A percentile compares a stretch with the other conserved stretches of the same genome.
Conservation (phyloP, 1,140 invertebrate species). For the Eubasilissa regina region DNA sequence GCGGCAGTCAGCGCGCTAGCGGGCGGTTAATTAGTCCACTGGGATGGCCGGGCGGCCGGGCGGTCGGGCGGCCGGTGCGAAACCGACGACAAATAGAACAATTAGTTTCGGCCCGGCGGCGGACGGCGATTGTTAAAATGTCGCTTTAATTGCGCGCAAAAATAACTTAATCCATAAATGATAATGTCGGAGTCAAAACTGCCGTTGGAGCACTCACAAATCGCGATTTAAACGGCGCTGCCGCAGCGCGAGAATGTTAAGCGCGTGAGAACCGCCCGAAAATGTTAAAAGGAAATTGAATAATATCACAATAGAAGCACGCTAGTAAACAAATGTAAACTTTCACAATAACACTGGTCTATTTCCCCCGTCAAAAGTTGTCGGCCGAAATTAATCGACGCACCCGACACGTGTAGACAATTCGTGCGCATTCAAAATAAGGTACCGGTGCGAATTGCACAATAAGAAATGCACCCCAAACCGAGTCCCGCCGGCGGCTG, state of each 20-base stretch:
- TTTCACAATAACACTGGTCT: conserved; percentile 20
- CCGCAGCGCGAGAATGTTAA: no score
- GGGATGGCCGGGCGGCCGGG: conserved; percentile 15
- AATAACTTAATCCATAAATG: conserved; percentile 1
- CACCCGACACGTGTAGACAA: conserved; percentile 1
- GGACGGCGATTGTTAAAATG: not conserved
- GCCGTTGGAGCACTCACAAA: not conserved
- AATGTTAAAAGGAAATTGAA: not conserved
- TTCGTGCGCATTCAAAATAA: conserved; percentile 7
- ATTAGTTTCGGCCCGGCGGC: conserved; percentile 37
- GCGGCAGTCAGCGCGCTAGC: conserved; percentile 27
- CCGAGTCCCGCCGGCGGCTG: conserved; percentile 25
- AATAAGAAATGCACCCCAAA: conserved; percentile 42
- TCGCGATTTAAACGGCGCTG: no score
- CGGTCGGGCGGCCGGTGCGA: conserved; percentile 17
- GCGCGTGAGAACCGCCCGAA: not conserved
- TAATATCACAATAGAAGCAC: not conserved
- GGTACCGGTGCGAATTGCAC: conserved; percentile 32
- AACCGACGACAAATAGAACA: conserved; percentile 53
- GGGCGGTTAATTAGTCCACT: conserved; percentile 44
- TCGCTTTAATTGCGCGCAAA: conserved; percentile 9
- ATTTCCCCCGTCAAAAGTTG: not conserved
- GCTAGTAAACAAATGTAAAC: not conserved
- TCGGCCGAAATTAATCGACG: not conserved
- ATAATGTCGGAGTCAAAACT: not conserved